phyloP scores from a whole-genome alignment of 30 jellyfish, hydroid and myxozoan species.

The Morbakka virulenta region DNA sequence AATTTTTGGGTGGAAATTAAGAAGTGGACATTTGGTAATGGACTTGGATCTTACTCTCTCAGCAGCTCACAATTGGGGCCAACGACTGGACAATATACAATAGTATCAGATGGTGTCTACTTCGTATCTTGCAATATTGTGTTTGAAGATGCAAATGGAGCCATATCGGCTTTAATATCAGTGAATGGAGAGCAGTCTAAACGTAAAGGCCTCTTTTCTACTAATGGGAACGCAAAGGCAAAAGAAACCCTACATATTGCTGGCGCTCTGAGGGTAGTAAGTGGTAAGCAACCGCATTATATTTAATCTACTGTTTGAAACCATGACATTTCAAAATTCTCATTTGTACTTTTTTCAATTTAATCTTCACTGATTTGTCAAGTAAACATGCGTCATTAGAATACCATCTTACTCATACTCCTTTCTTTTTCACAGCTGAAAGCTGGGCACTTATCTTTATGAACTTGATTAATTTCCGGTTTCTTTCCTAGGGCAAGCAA shows the following conservation, averaged over 20 bases:
- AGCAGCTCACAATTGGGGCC: conserved; percentile 16
- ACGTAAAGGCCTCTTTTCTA: conserved; percentile 62
- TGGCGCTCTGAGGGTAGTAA: conserved; percentile 62
- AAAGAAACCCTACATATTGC: conserved; percentile 69
- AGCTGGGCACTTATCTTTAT: no score
- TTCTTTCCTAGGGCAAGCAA: no score
- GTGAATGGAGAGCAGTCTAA: conserved; percentile 71
- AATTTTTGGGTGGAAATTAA: conserved; percentile 70
- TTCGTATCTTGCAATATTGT: conserved; percentile 67
- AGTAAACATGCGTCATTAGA: no score
- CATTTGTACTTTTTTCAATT: no score
- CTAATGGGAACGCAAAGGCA: conserved; percentile 81
- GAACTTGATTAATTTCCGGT: no score
- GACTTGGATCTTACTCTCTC: conserved; percentile 50
- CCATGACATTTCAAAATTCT: no score
- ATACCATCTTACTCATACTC: no score
- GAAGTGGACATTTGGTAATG: conserved; percentile 41
- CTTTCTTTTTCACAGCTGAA: no score
- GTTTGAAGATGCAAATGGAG: conserved; percentile 55
- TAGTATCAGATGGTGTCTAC: conserved; percentile 67
- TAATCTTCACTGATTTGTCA: no score
- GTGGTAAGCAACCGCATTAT: conserved; percentile 27
- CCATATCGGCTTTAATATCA: conserved; percentile 63
- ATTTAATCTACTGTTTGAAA: no score
- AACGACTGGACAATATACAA: conserved; percentile 68